Evolutionary conservation across 2,113 vertebrate genomes (phyloP), one percentile per base, ranked within the genome.

Genomic region (Eupsittula cactorum): DNA sequence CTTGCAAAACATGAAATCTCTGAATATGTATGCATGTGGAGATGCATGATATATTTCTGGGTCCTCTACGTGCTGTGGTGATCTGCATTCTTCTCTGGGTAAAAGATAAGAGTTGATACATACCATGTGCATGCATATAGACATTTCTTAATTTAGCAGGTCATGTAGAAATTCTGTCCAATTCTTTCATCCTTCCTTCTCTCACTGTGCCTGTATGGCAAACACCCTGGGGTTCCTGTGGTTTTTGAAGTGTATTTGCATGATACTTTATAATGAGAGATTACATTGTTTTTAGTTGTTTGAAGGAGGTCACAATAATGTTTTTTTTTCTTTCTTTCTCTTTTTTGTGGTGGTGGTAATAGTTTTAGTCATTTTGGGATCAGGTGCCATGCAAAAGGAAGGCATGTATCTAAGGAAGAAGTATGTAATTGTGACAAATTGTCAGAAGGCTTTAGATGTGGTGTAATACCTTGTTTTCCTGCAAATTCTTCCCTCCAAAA

Each of bases 161-260:
- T 86, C 39, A 29, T 88, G 17, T 5, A 88, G 76, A 92, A 96
- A 78, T 90, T 90, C 82, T 71, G 42, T 83, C 85, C 67, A 69
- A 41, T 82, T 80, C 64, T 85, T 96, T 86, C 39, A 82, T 96
- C 79, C 60, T 83, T 90, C 62, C 53, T 80, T 82, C 53, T 81
- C 39, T 84, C n/a, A 23, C 60, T 92, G 44, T 74, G 60, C 64
- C 64, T 94, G 55, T 95, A 82, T 94, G 79, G 82, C 79, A 92
- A 94, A 96, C 47, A 86, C 85, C 80, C 90, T 71, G 47, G 65
- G 71, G 60, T 93, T 94, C 29, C 64, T 94, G 92, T 53, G 88
- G 60, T 88, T 96, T 93, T 86, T 65, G 33, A 88, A 92, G 31
- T 90, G 21, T 64, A 70, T 96, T 93, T 94, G 68, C 76, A 81